Evolutionary conservation across 2,888 invertebrate genomes (phyloP).

Genomic region (Iphiclides podalirius): DNA sequence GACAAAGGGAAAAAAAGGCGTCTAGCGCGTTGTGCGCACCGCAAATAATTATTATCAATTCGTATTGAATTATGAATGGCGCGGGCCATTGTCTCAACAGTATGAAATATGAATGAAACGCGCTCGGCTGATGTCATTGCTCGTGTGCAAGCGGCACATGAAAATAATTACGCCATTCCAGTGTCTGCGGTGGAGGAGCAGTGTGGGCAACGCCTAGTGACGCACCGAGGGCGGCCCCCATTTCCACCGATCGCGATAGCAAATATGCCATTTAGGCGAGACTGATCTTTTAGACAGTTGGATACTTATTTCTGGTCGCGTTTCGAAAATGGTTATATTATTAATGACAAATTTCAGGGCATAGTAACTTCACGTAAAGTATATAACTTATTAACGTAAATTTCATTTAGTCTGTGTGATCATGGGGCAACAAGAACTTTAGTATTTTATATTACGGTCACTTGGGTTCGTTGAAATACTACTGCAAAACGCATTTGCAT

Average conservation of each 20-base stretch:
- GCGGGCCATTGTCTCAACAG: slow-evolving; percentile 5
- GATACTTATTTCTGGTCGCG: slow-evolving; percentile 18
- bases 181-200: slow-evolving; percentile 7
- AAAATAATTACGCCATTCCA: slow-evolving; percentile 19
- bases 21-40: neutral
- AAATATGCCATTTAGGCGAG: slow-evolving; percentile 38
- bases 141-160: slow-evolving; percentile 3
- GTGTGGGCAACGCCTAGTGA: slow-evolving; percentile 17
- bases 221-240: slow-evolving; percentile 23
- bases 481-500: slow-evolving; percentile 16
- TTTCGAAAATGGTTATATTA: slow-evolving; percentile 6
- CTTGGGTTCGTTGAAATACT: neutral
- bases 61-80: slow-evolving; percentile 15
- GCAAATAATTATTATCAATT: slow-evolving; percentile 5
- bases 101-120: slow-evolving; percentile 21
- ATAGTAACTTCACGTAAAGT: too few species aligned
- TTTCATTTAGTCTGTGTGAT: too few species aligned
- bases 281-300: slow-evolving; percentile 49
- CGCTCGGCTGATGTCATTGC: slow-evolving; percentile 14
- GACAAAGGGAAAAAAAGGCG: neutral
- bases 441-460: neutral
- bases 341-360: too few species aligned
- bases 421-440: too few species aligned
- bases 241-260: slow-evolving; percentile 33
- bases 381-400: too few species aligned